Percentiles rank a stretch among this genome's conserved stretches.
These are phyloP conservation scores for Cantharis rufa DNA, from an alignment of 2,888 invertebrate genomes.

Conservation along the genomic window DNA sequence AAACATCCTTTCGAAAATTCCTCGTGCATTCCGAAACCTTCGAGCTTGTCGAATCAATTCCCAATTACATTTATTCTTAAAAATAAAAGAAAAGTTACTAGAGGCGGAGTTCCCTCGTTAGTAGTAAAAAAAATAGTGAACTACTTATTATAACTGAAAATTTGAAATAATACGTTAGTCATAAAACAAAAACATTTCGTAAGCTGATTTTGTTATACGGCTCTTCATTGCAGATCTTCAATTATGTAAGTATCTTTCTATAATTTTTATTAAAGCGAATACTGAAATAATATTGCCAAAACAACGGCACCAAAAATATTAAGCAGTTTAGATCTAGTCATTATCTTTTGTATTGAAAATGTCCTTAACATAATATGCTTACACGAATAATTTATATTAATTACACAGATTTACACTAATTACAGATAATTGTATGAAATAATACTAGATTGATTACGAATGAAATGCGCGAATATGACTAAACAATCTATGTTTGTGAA, in stretches of 20 bases:
- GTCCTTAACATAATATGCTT: background rate
- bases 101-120: background rate
- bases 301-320: background rate
- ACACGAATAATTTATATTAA: background rate
- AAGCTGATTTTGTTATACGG: background rate
- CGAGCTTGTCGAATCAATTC: background rate
- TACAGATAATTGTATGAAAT: background rate
- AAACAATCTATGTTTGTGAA: conserved; percentile 46
- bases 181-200: background rate
- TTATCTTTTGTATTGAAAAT: background rate
- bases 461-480: conserved; percentile 46
- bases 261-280: background rate
- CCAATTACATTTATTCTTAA: background rate
- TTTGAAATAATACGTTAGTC: background rate
- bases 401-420: background rate
- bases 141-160: background rate
- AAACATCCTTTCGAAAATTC: background rate
- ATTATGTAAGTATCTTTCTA: background rate
- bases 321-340: background rate
- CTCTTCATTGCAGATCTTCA: background rate
- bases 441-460: background rate
- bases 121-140: background rate
- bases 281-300: background rate
- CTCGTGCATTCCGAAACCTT: background rate
- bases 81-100: background rate